These are phyloP conservation scores for Pseudococcus viburni DNA, from an alignment of 2,888 invertebrate genomes.

Conservation along the genomic window DNA sequence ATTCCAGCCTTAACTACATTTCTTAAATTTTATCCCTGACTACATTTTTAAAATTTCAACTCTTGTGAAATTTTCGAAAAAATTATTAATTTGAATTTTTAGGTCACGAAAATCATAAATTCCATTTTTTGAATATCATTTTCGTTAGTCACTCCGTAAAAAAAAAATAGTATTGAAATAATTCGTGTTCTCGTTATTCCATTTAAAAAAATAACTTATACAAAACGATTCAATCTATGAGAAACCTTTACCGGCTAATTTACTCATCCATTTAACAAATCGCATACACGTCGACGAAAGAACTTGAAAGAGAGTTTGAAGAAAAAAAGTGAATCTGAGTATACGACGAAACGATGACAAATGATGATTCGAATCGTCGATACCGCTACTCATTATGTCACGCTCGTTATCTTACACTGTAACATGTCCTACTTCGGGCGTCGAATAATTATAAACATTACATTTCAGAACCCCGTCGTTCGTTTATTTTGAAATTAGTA, in stretches of 20 bases:
- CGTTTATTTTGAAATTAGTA: slow-evolving; percentile 19
- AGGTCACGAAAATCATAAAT: too few species aligned
- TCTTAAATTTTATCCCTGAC: too few species aligned
- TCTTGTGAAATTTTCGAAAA: too few species aligned
- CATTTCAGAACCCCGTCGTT: background rate
- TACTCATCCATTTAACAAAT: background rate
- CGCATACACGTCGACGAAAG: background rate
- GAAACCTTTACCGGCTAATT: background rate
- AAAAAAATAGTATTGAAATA: too few species aligned
- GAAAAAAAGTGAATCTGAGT: slow-evolving; percentile 18
- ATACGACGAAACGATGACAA: slow-evolving; percentile 34
- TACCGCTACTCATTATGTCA: slow-evolving; percentile 30
- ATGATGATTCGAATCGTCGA: slow-evolving; percentile 19
- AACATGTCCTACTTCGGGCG: slow-evolving; percentile 7
- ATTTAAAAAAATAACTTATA: background rate
- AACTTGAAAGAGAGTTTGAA: background rate
- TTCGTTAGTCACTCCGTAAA: too few species aligned
- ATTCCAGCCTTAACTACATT: too few species aligned
- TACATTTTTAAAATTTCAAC: too few species aligned
- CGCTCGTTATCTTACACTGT: slow-evolving; percentile 3
- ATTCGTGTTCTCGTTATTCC: too few species aligned
- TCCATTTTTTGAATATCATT: too few species aligned
- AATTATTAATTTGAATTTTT: too few species aligned
- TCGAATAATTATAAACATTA: slow-evolving; percentile 27
- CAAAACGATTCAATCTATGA: background rate